Evolutionary conservation across 1,140 invertebrate genomes (phyloP).

Genomic region (Bombus sylvicola): DNA sequence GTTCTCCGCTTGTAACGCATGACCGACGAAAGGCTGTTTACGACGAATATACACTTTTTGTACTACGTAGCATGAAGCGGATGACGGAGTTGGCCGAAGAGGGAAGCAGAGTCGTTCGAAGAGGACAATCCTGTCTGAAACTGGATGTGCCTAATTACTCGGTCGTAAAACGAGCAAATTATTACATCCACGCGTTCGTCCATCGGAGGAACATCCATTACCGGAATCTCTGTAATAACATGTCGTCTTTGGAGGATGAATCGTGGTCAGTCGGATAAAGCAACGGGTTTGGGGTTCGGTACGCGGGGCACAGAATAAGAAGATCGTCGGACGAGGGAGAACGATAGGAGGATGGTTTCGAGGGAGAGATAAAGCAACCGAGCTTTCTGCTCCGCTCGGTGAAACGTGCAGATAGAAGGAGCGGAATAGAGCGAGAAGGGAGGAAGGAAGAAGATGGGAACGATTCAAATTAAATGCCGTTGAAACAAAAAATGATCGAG

Average conservation of each 20-base stretch:
- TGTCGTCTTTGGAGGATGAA: constrained; percentile 48
- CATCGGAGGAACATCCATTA: constrained; percentile 40
- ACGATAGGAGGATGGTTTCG: constrained; percentile 2
- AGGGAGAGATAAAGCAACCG: neutral
- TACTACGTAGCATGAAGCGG: accelerated
- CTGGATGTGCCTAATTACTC: constrained; percentile 22
- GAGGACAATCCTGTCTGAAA: neutral
- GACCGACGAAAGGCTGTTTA: too few relatives aligned
- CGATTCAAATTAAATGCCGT: constrained; percentile 73
- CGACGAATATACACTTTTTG: neutral
- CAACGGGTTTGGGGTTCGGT: constrained; percentile 31
- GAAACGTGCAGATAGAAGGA: neutral
- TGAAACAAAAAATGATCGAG: constrained; percentile 71
- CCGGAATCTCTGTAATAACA: constrained; percentile 42
- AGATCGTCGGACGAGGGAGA: neutral
- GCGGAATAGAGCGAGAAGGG: too few relatives aligned
- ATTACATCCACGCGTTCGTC: constrained; percentile 19
- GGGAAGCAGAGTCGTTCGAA: neutral
- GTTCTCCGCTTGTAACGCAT: too few relatives aligned
- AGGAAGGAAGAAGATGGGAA: constrained; percentile 38
- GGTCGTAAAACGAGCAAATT: constrained; percentile 36
- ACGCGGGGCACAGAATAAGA: constrained; percentile 22
- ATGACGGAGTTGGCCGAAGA: too few relatives aligned
- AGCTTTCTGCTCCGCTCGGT: neutral
- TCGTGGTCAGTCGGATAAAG: constrained; percentile 45